phyloP scores from a whole-genome alignment of 2,888 invertebrate genomes.

The Leptinotarsa haldemani region DNA sequence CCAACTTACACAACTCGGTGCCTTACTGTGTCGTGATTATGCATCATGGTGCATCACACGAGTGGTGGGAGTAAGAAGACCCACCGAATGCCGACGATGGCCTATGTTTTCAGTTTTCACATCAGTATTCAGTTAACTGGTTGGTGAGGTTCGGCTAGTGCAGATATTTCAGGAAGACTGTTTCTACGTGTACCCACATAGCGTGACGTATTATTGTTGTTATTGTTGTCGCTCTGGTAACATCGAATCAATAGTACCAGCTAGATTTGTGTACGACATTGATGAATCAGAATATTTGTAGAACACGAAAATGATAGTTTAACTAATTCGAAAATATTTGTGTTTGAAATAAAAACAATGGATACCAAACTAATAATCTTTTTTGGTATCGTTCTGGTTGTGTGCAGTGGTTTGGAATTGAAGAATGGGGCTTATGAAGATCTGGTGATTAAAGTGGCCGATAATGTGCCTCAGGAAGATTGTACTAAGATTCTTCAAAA shows the following conservation, averaged over 20 bases:
- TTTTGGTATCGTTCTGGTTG: conserved; percentile 31
- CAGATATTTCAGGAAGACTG: conserved; percentile 9
- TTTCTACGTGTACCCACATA: conserved; percentile 31
- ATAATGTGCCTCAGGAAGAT: conserved; percentile 65
- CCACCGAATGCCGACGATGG: conserved; percentile 24
- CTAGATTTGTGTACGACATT: conserved; percentile 33
- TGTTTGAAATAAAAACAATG: conserved; percentile 18
- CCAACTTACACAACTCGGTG: conserved; percentile 51
- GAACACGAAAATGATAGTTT: too few relatives aligned
- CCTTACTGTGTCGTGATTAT: conserved; percentile 45
- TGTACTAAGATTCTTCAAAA: conserved; percentile 66
- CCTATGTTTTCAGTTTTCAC: conserved; percentile 24
- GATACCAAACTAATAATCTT: conserved; percentile 27
- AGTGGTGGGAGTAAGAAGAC: conserved; percentile 50
- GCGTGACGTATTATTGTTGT: conserved; percentile 41
- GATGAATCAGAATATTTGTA: background rate
- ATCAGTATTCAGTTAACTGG: conserved; percentile 22
- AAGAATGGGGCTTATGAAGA: conserved; percentile 67
- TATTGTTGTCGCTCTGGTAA: conserved; percentile 43
- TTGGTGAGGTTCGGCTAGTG: background rate
- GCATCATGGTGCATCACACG: conserved; percentile 50
- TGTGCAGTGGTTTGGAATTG: conserved; percentile 55
- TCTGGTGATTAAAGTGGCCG: conserved; percentile 64
- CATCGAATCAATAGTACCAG: conserved; percentile 37
- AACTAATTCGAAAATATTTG: background rate